Evolutionary conservation across 2,888 invertebrate species (phyloP).

Genomic region (Girardia tigrina): DNA sequence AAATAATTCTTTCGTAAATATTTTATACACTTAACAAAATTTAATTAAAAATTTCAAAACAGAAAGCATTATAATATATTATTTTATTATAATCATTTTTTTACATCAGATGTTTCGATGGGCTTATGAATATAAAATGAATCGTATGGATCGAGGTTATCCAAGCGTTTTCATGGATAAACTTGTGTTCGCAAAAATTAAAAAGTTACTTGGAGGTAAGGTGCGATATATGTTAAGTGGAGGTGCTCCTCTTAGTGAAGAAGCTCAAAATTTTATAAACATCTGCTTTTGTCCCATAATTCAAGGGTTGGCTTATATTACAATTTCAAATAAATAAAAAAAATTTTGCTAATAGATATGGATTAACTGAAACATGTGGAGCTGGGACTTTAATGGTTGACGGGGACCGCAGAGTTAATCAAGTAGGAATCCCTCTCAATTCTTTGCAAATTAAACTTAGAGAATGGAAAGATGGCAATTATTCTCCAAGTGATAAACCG

Average conservation of each 20-base stretch:
- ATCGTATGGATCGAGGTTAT: constrained; percentile 61
- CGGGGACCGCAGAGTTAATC: constrained; percentile 61
- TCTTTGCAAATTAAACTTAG: constrained; percentile 70
- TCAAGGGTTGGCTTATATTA: constrained; percentile 62
- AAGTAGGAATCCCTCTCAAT: constrained; percentile 74
- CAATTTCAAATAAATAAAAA: neutral
- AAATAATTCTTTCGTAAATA: too few species aligned
- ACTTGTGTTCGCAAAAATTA: constrained; percentile 58
- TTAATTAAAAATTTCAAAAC: too few species aligned
- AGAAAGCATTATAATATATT: too few species aligned
- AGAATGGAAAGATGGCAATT: constrained; percentile 86
- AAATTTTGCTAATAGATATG: constrained; percentile 55
- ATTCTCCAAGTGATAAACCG: constrained; percentile 71
- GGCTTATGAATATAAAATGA: constrained; percentile 78
- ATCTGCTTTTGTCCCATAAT: constrained; percentile 73
- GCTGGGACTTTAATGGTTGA: constrained; percentile 57
- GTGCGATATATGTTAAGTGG: constrained; percentile 76
- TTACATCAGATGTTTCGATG: constrained; percentile 69
- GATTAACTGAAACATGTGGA: constrained; percentile 87
- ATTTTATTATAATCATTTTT: too few species aligned
- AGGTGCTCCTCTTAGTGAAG: constrained; percentile 83
- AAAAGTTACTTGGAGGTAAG: constrained; percentile 64
- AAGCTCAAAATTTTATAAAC: constrained; percentile 82
- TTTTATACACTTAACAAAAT: too few species aligned
- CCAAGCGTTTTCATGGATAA: constrained; percentile 52